A percentile compares a stretch with the other conserved stretches of the same genome.
These are phyloP conservation scores for Lucinisca nassula DNA, from an alignment of 2,888 invertebrate genomes.

Conservation along the genomic window DNA sequence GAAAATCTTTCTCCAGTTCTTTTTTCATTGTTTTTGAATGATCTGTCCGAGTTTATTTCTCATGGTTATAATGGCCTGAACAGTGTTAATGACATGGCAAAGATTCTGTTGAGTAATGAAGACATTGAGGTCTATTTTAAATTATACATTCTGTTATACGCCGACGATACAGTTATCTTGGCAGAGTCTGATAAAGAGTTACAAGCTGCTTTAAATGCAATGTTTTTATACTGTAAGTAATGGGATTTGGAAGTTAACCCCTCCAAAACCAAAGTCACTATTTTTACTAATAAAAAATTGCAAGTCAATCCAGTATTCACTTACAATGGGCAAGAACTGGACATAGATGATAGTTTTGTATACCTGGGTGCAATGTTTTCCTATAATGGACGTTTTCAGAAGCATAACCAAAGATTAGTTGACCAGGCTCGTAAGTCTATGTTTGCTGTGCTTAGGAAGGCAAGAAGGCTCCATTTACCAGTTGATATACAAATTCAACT, in stretches of 20 bases:
- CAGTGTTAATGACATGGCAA: background rate
- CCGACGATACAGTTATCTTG: background rate
- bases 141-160: slow-evolving; percentile 32
- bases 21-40: background rate
- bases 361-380: too few species aligned
- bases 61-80: background rate
- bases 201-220: slow-evolving; percentile 29
- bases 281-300: slow-evolving; percentile 14
- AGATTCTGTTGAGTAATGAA: background rate
- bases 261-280: slow-evolving; percentile 24
- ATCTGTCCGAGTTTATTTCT: background rate
- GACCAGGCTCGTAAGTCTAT: slow-evolving; percentile 28
- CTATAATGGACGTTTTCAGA: too few species aligned
- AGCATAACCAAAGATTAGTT: background rate
- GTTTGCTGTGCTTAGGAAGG: slow-evolving; percentile 11
- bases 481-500: background rate
- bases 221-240: slow-evolving; percentile 22
- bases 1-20: background rate
- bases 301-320: background rate
- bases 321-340: slow-evolving; percentile 6
- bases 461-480: background rate
- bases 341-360: slow-evolving; percentile 18
- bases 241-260: slow-evolving; percentile 24
- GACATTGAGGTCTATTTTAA: slow-evolving; percentile 12
- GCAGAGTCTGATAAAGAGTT: slow-evolving; percentile 28